Conservation (phyloP, 2,797 vertebrate genomes). For the Acanthurus lineatus region DNA sequence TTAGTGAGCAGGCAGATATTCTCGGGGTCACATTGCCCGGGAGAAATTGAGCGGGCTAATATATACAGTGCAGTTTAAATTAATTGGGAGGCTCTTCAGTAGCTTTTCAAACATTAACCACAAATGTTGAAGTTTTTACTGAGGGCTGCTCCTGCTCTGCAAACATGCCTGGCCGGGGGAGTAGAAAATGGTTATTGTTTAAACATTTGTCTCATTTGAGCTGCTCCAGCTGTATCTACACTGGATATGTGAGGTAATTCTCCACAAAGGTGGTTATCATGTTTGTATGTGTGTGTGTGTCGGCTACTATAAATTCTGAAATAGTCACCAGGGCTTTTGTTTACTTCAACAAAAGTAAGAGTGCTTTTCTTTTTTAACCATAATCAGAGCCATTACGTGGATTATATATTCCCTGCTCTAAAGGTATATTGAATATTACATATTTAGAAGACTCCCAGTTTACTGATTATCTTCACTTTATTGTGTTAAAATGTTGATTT, state of each 20-base stretch:
- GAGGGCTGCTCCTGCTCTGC: slow-evolving; percentile 60
- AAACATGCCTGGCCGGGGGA: slow-evolving; percentile 60
- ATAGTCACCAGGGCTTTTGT: slow-evolving; percentile 26
- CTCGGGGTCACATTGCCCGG: slow-evolving; percentile 51
- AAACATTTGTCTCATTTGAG: slow-evolving; percentile 81
- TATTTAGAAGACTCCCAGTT: neutral
- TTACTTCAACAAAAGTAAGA: slow-evolving; percentile 39
- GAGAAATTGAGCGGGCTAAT: slow-evolving; percentile 54
- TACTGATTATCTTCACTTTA: slow-evolving; percentile 1
- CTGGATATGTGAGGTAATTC: slow-evolving; percentile 51
- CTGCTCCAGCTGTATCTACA: slow-evolving; percentile 80
- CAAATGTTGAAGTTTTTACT: slow-evolving; percentile 72
- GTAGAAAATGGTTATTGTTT: slow-evolving; percentile 77
- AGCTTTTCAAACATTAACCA: slow-evolving; percentile 79
- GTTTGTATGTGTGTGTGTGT: slow-evolving; percentile 32
- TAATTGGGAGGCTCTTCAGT: slow-evolving; percentile 77
- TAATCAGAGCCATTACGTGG: slow-evolving; percentile 11
- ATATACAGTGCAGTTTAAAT: slow-evolving; percentile 65
- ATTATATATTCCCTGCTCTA: slow-evolving; percentile 13
- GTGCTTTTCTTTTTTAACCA: slow-evolving; percentile 13
- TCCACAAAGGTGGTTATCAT: slow-evolving; percentile 51
- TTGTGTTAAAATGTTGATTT: neutral
- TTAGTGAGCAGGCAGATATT: slow-evolving; percentile 61
- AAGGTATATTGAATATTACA: slow-evolving; percentile 20
- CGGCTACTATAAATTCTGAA: slow-evolving; percentile 29